Percentiles rank a stretch among this genome's conserved stretches.
Evolutionary conservation across 2,113 vertebrate genomes (phyloP).

Genomic region (Balaeniceps rex): DNA sequence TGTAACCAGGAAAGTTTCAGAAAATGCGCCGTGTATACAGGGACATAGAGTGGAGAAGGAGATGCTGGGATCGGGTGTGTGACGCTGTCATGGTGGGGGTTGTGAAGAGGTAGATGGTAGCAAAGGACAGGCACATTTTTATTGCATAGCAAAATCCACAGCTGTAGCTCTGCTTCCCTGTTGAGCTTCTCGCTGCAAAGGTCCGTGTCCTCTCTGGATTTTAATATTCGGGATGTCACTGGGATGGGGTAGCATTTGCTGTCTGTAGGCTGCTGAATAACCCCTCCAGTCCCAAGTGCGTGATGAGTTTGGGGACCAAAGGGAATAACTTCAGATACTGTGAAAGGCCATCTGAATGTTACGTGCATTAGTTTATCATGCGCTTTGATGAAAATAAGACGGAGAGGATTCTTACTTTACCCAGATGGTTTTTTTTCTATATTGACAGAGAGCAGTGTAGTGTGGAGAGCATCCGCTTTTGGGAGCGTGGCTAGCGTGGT

Average conservation of each 20-base stretch:
- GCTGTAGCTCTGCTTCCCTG: not conserved
- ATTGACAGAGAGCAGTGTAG: not conserved
- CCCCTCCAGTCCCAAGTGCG: not conserved
- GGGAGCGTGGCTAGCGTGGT: not conserved
- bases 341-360: not conserved
- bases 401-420: not conserved
- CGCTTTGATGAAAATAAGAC: not conserved
- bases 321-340: not conserved
- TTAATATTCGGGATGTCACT: not conserved
- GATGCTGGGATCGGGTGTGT: not conserved
- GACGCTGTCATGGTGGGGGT: accelerated
- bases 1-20: not conserved
- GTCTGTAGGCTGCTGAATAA: not conserved
- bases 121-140: not conserved
- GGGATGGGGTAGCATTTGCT: not conserved
- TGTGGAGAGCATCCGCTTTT: not conserved
- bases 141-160: not conserved
- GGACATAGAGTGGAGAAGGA: not conserved
- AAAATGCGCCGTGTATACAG: not conserved
- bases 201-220: not conserved
- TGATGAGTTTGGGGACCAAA: constrained; percentile 7
- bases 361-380: not conserved
- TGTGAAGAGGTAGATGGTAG: not conserved
- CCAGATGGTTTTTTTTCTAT: not conserved
- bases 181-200: not conserved